Conservation (phyloP, 2,113 vertebrate genomes). For the Puffinus mauretanicus region DNA sequence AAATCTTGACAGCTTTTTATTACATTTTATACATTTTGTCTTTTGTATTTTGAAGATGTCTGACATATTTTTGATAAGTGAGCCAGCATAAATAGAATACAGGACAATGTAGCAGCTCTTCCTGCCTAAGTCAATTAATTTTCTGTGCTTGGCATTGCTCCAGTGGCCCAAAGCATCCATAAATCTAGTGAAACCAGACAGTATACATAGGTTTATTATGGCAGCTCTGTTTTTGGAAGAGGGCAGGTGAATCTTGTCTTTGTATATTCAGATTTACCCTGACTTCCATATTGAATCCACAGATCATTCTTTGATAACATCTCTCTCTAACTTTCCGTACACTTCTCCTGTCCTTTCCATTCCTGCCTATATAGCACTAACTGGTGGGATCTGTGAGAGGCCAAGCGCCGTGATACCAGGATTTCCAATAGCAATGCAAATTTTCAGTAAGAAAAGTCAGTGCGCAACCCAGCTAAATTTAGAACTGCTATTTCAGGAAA, state of each 20-base stretch:
- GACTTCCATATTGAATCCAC: not conserved
- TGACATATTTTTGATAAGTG: not conserved
- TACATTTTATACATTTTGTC: not conserved
- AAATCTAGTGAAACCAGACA: not conserved
- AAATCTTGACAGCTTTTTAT: not conserved
- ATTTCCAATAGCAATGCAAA: not conserved
- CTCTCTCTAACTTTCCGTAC: not conserved
- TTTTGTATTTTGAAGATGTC: not conserved
- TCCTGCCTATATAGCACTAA: not conserved
- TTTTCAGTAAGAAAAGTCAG: not conserved
- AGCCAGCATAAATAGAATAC: not conserved
- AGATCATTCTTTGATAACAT: not conserved
- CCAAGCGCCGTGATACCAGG: not conserved
- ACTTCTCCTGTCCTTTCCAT: not conserved
- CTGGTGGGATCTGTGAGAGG: not conserved
- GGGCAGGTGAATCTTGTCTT: not conserved
- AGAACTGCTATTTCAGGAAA: not conserved
- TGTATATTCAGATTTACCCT: not conserved
- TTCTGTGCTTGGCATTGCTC: not conserved
- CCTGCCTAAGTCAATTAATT: not conserved
- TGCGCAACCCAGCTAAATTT: not conserved
- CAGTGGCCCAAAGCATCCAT: not conserved
- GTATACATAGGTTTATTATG: not conserved
- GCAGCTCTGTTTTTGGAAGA: not conserved
- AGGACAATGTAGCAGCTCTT: not conserved